phyloP scores from a whole-genome alignment of 1,140 invertebrate species.

The Drosophila virilis region DNA sequence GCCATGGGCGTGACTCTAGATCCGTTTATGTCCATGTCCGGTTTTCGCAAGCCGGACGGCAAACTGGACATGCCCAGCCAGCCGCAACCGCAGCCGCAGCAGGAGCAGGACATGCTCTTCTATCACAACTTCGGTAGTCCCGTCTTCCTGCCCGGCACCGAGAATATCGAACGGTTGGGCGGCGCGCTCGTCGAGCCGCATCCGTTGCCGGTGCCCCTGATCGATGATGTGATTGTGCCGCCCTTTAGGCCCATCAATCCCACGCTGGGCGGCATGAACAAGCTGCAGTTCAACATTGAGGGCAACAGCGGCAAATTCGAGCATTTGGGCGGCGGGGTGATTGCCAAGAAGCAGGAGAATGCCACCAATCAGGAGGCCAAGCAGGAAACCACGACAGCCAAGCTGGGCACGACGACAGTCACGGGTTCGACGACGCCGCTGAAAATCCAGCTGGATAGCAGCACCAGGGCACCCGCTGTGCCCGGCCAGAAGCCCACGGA shows the following conservation, averaged over 20 bases:
- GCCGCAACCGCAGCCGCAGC: constrained; percentile 44
- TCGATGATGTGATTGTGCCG: constrained; percentile 78
- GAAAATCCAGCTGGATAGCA: constrained; percentile 7
- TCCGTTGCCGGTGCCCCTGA: constrained; percentile 77
- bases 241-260: constrained; percentile 73
- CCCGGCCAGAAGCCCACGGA: constrained; percentile 44
- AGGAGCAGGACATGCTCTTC: constrained; percentile 67
- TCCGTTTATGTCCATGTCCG: constrained; percentile 45
- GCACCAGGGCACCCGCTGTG: constrained; percentile 5
- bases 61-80: constrained; percentile 36
- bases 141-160: constrained; percentile 71
- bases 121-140: constrained; percentile 83
- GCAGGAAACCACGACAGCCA: constrained; percentile 42
- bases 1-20: constrained; percentile 34
- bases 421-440: constrained; percentile 13
- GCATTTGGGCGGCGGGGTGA: constrained; percentile 79
- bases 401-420: constrained; percentile 3
- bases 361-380: constrained; percentile 20
- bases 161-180: constrained; percentile 78
- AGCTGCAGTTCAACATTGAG: constrained; percentile 67
- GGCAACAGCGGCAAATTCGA: constrained; percentile 72
- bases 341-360: constrained; percentile 76
- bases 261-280: constrained; percentile 51
- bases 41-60: constrained; percentile 59
- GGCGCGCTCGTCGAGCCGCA: constrained; percentile 79